Conservation (phyloP, 1,140 invertebrate species). For the Myzus persicae region DNA sequence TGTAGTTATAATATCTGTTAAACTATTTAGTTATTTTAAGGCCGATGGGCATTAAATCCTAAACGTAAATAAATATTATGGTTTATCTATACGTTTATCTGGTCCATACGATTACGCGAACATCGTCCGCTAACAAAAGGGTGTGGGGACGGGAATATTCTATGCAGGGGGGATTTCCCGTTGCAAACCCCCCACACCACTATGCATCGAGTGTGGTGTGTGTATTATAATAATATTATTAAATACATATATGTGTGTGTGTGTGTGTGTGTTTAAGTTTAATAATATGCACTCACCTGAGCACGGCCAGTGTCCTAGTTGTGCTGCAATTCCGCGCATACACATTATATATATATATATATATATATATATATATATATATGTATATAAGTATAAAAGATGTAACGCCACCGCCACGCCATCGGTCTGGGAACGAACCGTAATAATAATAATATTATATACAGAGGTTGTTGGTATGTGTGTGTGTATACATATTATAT, state of each 20-base stretch:
- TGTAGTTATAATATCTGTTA: not conserved
- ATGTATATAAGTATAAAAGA: not conserved
- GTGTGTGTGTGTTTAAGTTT: not conserved
- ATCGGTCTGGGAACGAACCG: constrained; percentile 11
- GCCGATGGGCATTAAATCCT: not conserved
- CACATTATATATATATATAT: not conserved
- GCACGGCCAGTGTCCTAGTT: constrained; percentile 45
- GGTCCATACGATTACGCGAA: no score
- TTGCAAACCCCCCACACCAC: constrained; percentile 2
- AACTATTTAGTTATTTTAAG: not conserved
- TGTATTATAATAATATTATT: not conserved
- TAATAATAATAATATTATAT: constrained; percentile 18
- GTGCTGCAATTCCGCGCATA: not conserved
- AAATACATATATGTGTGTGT: not conserved
- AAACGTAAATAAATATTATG: not conserved
- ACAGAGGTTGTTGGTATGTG: not conserved
- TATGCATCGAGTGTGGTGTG: not conserved
- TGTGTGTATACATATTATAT: not conserved
- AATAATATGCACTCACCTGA: not conserved
- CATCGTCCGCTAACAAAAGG: not conserved
- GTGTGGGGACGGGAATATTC: not conserved
- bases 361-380: not conserved
- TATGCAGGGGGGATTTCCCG: not conserved
- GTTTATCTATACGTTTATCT: not conserved
- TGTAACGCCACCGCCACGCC: not conserved